phyloP scores from a whole-genome alignment of 2,888 invertebrate species.

The Clivina fossor region DNA sequence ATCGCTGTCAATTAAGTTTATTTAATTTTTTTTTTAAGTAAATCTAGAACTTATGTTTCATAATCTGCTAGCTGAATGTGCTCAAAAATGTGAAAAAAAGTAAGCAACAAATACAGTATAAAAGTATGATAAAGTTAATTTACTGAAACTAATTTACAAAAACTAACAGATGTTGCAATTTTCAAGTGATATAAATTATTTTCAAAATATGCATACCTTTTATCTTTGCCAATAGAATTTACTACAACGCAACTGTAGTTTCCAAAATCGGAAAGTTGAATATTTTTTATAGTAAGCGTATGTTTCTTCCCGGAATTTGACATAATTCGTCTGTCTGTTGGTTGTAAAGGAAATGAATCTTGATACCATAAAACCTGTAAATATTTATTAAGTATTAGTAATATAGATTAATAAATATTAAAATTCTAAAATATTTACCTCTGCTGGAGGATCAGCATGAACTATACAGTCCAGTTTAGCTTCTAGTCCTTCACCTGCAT shows the following conservation, averaged over 20 bases:
- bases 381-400: neutral
- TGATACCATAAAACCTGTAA: conserved; percentile 65
- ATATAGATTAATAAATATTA: neutral
- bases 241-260: conserved; percentile 57
- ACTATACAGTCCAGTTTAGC: conserved; percentile 64
- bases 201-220: conserved; percentile 39
- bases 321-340: conserved; percentile 64
- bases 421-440: conserved; percentile 44
- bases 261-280: conserved; percentile 65
- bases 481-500: conserved; percentile 64
- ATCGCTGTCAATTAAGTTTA: too few species aligned
- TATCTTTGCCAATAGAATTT: conserved; percentile 53
- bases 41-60: too few species aligned
- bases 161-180: too few species aligned
- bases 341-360: conserved; percentile 63
- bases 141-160: too few species aligned
- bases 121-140: too few species aligned
- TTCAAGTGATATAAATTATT: neutral
- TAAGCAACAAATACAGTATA: too few species aligned
- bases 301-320: conserved; percentile 61
- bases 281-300: conserved; percentile 60
- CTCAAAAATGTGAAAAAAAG: too few species aligned
- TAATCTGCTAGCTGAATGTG: too few species aligned
- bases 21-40: too few species aligned
- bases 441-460: conserved; percentile 59